Percentiles rank a stretch among this genome's conserved stretches.
Conservation (phyloP, 2,888 invertebrate genomes). For the Muscina levida region DNA sequence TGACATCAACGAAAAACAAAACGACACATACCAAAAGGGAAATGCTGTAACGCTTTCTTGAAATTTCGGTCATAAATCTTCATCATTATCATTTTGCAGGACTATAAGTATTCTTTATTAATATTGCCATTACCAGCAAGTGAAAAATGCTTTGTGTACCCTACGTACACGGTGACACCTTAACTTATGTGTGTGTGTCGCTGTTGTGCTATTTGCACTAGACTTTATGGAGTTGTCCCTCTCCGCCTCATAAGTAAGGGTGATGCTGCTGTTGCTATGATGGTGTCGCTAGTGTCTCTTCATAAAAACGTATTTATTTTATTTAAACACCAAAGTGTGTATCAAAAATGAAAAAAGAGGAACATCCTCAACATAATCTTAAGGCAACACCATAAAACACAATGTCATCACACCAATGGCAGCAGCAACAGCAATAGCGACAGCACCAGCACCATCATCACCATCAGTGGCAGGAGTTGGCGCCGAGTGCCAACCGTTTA, state of each 20-base stretch:
- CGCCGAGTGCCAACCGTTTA: neutral
- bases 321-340: too few species aligned
- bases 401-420: neutral
- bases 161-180: too few species aligned
- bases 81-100: neutral
- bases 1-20: neutral
- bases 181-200: too few species aligned
- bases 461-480: too few species aligned
- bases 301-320: slow-evolving; percentile 16
- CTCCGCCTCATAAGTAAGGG: too few species aligned
- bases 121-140: neutral
- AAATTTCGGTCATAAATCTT: slow-evolving; percentile 11
- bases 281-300: neutral
- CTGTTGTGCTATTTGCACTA: too few species aligned
- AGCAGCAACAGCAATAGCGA: too few species aligned
- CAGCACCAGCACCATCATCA: too few species aligned
- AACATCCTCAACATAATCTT: neutral
- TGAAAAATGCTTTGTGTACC: too few species aligned
- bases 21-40: neutral
- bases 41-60: too few species aligned
- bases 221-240: too few species aligned
- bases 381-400: neutral
- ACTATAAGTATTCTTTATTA: slow-evolving; percentile 2
- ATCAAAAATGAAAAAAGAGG: neutral
- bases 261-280: neutral